Evolutionary conservation across 2,888 invertebrate genomes (phyloP).

Genomic region (Lymantria dispar): DNA sequence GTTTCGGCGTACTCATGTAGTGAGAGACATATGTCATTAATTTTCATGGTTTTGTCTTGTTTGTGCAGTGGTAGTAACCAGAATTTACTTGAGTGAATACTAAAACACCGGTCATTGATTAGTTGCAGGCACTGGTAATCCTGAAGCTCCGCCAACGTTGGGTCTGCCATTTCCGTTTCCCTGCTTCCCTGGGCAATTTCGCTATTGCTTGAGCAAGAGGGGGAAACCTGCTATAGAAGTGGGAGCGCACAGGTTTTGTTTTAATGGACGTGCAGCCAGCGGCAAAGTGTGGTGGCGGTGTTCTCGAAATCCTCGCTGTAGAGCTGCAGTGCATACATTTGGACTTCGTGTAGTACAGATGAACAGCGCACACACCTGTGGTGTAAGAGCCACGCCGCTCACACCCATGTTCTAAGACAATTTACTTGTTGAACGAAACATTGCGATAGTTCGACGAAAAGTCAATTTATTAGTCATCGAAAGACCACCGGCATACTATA

Average conservation of each 20-base stretch:
- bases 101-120: slow-evolving; percentile 47
- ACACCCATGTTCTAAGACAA: slow-evolving; percentile 68
- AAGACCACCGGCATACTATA: slow-evolving; percentile 57
- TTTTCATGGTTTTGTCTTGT: neutral
- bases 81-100: slow-evolving; percentile 16
- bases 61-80: slow-evolving; percentile 1
- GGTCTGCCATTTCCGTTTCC: slow-evolving; percentile 75
- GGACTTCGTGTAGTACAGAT: slow-evolving; percentile 75
- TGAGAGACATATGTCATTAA: neutral
- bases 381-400: slow-evolving; percentile 73
- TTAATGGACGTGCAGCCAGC: slow-evolving; percentile 75
- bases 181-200: slow-evolving; percentile 75
- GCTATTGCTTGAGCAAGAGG: slow-evolving; percentile 75
- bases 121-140: slow-evolving; percentile 66
- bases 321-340: slow-evolving; percentile 76
- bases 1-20: neutral
- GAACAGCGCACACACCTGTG: slow-evolving; percentile 78
- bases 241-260: slow-evolving; percentile 76
- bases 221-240: slow-evolving; percentile 77
- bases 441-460: slow-evolving; percentile 16
- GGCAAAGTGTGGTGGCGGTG: slow-evolving; percentile 80
- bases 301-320: slow-evolving; percentile 74
- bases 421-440: slow-evolving; percentile 1
- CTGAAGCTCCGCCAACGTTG: slow-evolving; percentile 64
- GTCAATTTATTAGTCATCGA: slow-evolving; percentile 55